Percentiles rank a stretch among this genome's conserved stretches.
phyloP scores from a whole-genome alignment of 1,140 invertebrate species.

The Idris sp. region DNA sequence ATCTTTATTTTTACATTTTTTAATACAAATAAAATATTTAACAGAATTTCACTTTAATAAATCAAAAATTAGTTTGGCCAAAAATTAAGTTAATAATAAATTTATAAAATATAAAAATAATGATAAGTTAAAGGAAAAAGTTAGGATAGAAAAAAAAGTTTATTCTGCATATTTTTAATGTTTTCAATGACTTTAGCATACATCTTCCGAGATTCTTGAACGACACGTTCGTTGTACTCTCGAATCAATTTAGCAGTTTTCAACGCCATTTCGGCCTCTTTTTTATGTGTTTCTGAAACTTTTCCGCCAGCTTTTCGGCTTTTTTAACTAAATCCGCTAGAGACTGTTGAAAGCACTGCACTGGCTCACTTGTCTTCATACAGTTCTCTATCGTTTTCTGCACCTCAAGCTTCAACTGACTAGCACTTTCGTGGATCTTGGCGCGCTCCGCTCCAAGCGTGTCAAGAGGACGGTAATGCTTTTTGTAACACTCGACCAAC shows the following conservation, averaged over 20 bases:
- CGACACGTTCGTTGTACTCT: conserved; percentile 54
- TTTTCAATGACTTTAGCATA: conserved; percentile 31
- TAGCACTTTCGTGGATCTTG: conserved; percentile 58
- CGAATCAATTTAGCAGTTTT: conserved; percentile 45
- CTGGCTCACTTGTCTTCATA: conserved; percentile 39
- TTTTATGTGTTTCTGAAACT: conserved; percentile 48
- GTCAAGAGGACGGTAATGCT: conserved; percentile 55
- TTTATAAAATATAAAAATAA: too few species aligned
- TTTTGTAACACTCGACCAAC: conserved; percentile 64
- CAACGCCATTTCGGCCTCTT: conserved; percentile 39
- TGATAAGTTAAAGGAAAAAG: too few species aligned
- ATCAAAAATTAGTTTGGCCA: too few species aligned
- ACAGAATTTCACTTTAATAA: too few species aligned
- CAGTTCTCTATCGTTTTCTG: conserved; percentile 58
- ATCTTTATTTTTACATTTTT: too few species aligned
- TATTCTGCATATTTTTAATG: conserved; percentile 34
- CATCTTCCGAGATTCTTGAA: conserved; percentile 14
- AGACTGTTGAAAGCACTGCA: conserved; percentile 52
- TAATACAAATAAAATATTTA: too few species aligned
- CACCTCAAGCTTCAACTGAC: conserved; percentile 58
- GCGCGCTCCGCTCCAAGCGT: conserved; percentile 50
- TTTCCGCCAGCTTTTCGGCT: conserved; percentile 40
- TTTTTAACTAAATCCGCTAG: conserved; percentile 55
- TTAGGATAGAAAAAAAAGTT: too few species aligned
- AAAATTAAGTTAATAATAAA: too few species aligned